These are phyloP conservation scores for Orchesellides sinensis DNA, from an alignment of 2,888 invertebrate genomes.

Conservation along the genomic window DNA sequence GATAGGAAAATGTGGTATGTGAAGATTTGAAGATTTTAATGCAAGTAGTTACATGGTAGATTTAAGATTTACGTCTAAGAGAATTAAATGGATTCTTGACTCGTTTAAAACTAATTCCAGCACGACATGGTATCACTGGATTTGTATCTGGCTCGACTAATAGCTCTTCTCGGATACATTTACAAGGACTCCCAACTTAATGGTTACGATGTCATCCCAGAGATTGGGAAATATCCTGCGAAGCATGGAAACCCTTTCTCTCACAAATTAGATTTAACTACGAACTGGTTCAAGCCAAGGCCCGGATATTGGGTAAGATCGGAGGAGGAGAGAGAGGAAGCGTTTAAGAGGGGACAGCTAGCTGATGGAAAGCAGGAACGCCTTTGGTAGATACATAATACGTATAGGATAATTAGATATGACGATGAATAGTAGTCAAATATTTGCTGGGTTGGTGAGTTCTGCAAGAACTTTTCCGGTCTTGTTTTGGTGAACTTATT, in stretches of 20 bases:
- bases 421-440: no score
- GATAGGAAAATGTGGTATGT: slow-evolving; percentile 65
- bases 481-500: no score
- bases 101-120: no score
- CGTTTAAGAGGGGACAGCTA: slow-evolving; percentile 39
- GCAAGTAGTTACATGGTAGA: not conserved
- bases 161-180: slow-evolving; percentile 34
- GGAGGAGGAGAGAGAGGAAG: slow-evolving; percentile 43
- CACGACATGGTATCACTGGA: slow-evolving; percentile 32
- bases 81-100: no score
- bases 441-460: no score
- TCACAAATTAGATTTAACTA: slow-evolving; percentile 62
- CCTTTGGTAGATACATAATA: slow-evolving; percentile 21
- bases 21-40: not conserved
- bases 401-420: no score
- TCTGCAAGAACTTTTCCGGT: no score
- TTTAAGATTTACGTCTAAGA: no score
- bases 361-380: slow-evolving; percentile 20
- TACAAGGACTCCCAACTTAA: slow-evolving; percentile 58
- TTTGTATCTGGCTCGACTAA: slow-evolving; percentile 5
- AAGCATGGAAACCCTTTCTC: slow-evolving; percentile 45
- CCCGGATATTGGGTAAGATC: slow-evolving; percentile 67
- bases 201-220: slow-evolving; percentile 35
- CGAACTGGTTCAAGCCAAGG: not conserved
- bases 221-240: not conserved